Base-by-base conservation (phyloP, 2,888 invertebrate genomes). In the Auanema freiburgensis region DNA sequence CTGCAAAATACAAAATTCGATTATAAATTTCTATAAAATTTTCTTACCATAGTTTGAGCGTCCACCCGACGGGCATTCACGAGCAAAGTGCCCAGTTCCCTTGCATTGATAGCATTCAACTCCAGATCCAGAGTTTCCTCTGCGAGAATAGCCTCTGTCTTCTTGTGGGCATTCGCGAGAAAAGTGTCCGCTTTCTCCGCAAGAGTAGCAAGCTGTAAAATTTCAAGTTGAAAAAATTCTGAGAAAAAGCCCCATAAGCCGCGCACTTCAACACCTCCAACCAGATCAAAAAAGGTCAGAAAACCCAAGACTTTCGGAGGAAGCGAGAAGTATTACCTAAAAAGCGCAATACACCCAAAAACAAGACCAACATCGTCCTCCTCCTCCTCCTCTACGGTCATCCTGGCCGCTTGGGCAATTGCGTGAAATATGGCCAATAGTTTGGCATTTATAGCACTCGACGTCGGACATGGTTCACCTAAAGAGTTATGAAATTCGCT, bases 401-500 rank as follows among this genome's bases (percentile, higher is more conserved):
- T 57, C 58, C 12, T 51, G 56, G 1, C 42, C 63, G 40, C 57
- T 63, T 23, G 71, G 71, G 66, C 78, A 78, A 44, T 78, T 72
- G 46, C 78, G 66, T 16, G 79, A 75, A 63, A 78, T 78, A 63
- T 80, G 80, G 50, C 80, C 80, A 16, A 63, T 63, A 68, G 78
- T 67, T 64, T 79, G 72, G 72, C 79, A 80, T 65, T 72, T 73
- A 69, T 71, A 80, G 71, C 79, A 79, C 61, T 70, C 72, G 63
- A 58, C 61, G 50, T 74, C 71, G 12, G 71, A 69, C 71, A 71
- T 69, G 12, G 55, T 58, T 21, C 18, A 43, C 18, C n/a, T 23
- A 41, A 11, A 51, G 25, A 54, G 18, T 23, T n/a, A 23, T 59
- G 14, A 33, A 33, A 8, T 33, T 33, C 33, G 33, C 8, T 33